Evolutionary conservation across 2,888 invertebrate species (phyloP).

Genomic region (Tethea ocularis): DNA sequence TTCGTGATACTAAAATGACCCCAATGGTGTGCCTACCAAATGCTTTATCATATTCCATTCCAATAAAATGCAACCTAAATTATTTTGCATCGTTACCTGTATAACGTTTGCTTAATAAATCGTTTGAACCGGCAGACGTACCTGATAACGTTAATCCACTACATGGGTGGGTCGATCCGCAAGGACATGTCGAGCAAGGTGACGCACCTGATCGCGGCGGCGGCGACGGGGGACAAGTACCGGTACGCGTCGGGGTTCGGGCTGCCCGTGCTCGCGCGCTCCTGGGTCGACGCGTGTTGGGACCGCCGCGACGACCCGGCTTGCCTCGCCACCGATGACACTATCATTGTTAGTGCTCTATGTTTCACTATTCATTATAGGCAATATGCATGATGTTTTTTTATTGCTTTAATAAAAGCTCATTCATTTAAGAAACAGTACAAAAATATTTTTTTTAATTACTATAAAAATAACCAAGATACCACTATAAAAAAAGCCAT

Average conservation of each 20-base stretch:
- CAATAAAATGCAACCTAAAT: neutral
- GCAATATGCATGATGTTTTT: no score
- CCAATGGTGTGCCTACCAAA: neutral
- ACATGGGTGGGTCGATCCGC: slow-evolving; percentile 98
- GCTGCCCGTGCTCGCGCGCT: slow-evolving; percentile 93
- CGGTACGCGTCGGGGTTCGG: slow-evolving; percentile 96
- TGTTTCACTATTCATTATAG: no score
- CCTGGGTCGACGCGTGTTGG: slow-evolving; percentile 96
- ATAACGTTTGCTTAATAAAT: neutral
- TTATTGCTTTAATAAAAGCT: no score
- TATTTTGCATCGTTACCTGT: neutral
- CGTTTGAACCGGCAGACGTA: slow-evolving; percentile 84
- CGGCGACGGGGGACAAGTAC: slow-evolving; percentile 96
- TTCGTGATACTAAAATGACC: neutral
- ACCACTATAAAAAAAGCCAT: no score
- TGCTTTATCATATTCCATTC: neutral
- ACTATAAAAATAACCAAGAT: no score
- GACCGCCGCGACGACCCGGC: slow-evolving; percentile 87
- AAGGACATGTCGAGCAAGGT: slow-evolving; percentile 94
- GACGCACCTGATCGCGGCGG: slow-evolving; percentile 96
- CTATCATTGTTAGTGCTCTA: slow-evolving; percentile 83
- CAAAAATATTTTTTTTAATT: no score
- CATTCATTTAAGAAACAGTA: no score
- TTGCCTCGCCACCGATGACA: slow-evolving; percentile 88
- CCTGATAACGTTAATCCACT: slow-evolving; percentile 95